Base-by-base conservation (phyloP, 2,113 vertebrate species). In the Bubalus kerabau region DNA sequence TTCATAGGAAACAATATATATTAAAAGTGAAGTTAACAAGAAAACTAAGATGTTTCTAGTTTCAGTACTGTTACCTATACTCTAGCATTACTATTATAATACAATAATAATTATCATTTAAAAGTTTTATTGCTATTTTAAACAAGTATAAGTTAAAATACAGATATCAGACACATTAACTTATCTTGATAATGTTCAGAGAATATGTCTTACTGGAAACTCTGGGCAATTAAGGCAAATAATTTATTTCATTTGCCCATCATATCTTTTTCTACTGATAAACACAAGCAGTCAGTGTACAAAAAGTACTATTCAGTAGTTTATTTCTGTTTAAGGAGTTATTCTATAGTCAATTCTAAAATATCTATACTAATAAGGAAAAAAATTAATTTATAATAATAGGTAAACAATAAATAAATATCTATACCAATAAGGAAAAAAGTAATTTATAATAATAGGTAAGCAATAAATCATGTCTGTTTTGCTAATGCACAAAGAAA, bases 281-380 rank as follows among this genome's bases (percentile, higher is more conserved):
- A 78, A 81, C 78, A 93, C 17, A 85, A 95, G 56, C 32, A 93
- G 76, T 64, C 52, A 54, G 30, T 32, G 11, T 76, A 86, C 90
- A 74, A 46, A 95, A 97, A 93, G 89, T 57, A 62, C 11, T 54
- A 86, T 23, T 43, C 4, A 26, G 17, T 23, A 64, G 17, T 89
- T 76, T 60, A 50, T 87, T 88, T 88, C 26, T 88, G 56, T 96
- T 97, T 94, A 94, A 82, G 59, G 17, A 60, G 74, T 95, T 92
- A 83, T 62, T 81, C 21, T 96, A 32, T 36, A 92, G 19, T 74
- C 5, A 85, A 87, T 19, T 84, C 26, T 85, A 88, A 87, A 64
- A 64, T 30, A 93, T 94, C 12, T 19, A 57, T 54, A 48, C n/a
- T 48, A 91, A 50, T 87, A 59, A 83, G 67, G 32, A 82, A 94